These are phyloP conservation scores for Drosophila pectinifera DNA, from an alignment of 1,140 invertebrate species.

Conservation along the genomic window DNA sequence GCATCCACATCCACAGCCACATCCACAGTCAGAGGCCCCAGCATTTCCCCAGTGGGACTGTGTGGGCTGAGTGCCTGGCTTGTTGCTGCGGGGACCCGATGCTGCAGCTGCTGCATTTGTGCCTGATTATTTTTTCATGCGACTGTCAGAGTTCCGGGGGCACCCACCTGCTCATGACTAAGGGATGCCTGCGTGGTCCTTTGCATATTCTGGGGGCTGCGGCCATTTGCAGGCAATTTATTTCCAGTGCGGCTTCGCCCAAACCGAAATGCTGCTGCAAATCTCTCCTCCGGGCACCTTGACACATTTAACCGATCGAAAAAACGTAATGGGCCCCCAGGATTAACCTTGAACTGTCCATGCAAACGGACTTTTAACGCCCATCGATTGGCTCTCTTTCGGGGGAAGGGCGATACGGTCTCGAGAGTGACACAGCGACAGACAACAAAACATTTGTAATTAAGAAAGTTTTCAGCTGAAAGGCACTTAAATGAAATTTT, in stretches of 20 bases:
- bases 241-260: slow-evolving; percentile 19
- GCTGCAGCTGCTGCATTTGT: slow-evolving; percentile 60
- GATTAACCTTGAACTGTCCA: slow-evolving; percentile 31
- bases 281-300: slow-evolving; percentile 29
- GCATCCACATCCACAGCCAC: not conserved
- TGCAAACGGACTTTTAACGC: slow-evolving; percentile 27
- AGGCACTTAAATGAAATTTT: slow-evolving; percentile 82
- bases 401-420: not conserved
- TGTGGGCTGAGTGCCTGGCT: slow-evolving; percentile 58
- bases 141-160: slow-evolving; percentile 32
- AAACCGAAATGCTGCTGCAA: slow-evolving; percentile 10
- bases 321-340: slow-evolving; percentile 11
- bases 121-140: slow-evolving; percentile 72
- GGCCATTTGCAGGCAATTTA: slow-evolving; percentile 53
- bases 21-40: not conserved
- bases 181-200: slow-evolving; percentile 34
- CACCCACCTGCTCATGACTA: slow-evolving; percentile 53
- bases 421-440: slow-evolving; percentile 12
- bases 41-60: slow-evolving; percentile 5
- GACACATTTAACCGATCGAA: slow-evolving; percentile 33
- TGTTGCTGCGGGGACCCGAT: slow-evolving; percentile 55
- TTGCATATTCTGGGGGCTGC: slow-evolving; percentile 18
- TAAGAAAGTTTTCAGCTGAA: slow-evolving; percentile 77
- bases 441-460: slow-evolving; percentile 75
- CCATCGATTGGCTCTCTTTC: slow-evolving; percentile 28